Evolutionary conservation across 2,888 invertebrate species (phyloP).

Genomic region (Acanthopleura granulata): DNA sequence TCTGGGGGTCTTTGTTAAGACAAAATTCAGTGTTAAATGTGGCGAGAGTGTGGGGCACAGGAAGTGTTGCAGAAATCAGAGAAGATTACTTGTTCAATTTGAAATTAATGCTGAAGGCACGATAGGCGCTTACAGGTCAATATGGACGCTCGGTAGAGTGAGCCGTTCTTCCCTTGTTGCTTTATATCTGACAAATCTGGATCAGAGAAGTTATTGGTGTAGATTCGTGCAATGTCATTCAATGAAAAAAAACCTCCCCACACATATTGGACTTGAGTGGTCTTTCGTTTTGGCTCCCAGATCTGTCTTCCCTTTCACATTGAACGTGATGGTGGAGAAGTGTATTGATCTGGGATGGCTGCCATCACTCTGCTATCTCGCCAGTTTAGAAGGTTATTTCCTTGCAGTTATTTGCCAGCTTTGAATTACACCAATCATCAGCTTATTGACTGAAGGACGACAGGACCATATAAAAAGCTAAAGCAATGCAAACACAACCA

Average conservation of each 20-base stretch:
- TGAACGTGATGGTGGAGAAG: neutral
- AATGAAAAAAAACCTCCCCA: neutral
- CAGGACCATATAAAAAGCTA: neutral
- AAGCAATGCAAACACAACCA: neutral
- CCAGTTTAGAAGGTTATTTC: conserved; percentile 1
- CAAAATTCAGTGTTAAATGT: too few species aligned
- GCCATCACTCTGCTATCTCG: conserved; percentile 4
- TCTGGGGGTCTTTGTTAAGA: too few species aligned
- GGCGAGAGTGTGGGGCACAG: too few species aligned
- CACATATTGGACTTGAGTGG: conserved; percentile 12
- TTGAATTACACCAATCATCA: conserved; percentile 1
- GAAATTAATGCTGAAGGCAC: too few species aligned
- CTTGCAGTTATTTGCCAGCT: conserved; percentile 7
- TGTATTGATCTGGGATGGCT: neutral
- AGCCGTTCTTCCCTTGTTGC: neutral
- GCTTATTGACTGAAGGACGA: neutral
- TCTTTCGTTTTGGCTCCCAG: neutral
- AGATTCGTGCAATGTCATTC: conserved; percentile 10
- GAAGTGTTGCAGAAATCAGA: too few species aligned
- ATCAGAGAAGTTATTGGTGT: neutral
- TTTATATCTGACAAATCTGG: conserved; percentile 1
- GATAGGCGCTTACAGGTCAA: too few species aligned
- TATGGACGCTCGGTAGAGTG: too few species aligned
- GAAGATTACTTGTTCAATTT: too few species aligned
- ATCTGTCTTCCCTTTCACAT: neutral